phyloP scores from a whole-genome alignment of 2,888 invertebrate species.

The Ellobium chinense region DNA sequence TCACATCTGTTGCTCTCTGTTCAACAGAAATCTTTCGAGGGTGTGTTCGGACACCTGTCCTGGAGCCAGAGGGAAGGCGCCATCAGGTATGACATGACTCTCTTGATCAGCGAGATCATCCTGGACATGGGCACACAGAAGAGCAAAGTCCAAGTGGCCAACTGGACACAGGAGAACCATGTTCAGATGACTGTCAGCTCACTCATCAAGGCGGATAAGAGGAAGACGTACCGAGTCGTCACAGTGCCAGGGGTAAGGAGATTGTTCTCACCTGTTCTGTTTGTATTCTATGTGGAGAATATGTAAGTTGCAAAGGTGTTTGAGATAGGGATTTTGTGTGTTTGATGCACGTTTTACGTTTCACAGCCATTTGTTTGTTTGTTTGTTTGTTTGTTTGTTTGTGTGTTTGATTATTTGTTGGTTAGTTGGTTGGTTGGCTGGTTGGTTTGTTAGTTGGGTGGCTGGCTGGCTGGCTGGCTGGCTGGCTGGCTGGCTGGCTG shows the following conservation, averaged over 20 bases:
- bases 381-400: too few species aligned
- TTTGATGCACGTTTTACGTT: too few species aligned
- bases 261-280: too few species aligned
- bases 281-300: too few species aligned
- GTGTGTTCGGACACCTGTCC: conserved; percentile 59
- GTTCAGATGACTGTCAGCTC: conserved; percentile 85
- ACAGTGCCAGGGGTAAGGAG: conserved; percentile 86
- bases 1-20: background rate
- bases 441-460: too few species aligned
- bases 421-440: too few species aligned
- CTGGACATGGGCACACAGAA: conserved; percentile 52
- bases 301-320: too few species aligned
- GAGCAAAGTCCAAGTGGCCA: conserved; percentile 82
- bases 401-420: too few species aligned
- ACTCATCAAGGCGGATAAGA: conserved; percentile 53
- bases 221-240: conserved; percentile 88
- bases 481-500: too few species aligned
- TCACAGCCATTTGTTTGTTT: too few species aligned
- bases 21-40: conserved; percentile 25
- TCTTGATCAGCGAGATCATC: conserved; percentile 53
- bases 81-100: conserved; percentile 53
- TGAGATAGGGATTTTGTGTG: too few species aligned
- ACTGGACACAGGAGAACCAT: conserved; percentile 86
- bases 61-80: conserved; percentile 82
- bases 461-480: too few species aligned